A percentile compares a stretch with the other conserved stretches of the same genome.
These are phyloP conservation scores for Zeus faber DNA, from an alignment of 2,113 vertebrate species.

Conservation along the genomic window DNA sequence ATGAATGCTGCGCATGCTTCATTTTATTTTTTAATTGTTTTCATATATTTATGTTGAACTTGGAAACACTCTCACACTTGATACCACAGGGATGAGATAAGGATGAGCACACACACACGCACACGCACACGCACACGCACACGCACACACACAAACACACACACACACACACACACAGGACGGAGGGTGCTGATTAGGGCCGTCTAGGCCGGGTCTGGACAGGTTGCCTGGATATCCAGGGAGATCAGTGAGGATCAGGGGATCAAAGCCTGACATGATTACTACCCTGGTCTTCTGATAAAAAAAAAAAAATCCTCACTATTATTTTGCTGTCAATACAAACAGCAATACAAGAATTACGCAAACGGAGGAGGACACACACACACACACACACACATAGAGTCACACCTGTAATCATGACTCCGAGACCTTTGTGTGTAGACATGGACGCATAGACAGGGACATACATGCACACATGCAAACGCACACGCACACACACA, in stretches of 20 bases:
- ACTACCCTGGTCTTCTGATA: slow-evolving; percentile 69
- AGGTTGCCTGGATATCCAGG: slow-evolving; percentile 71
- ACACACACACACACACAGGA: slow-evolving; percentile 17
- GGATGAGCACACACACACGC: not conserved
- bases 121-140: not conserved
- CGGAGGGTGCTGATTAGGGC: slow-evolving; percentile 57
- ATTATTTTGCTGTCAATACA: slow-evolving; percentile 73
- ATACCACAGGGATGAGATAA: not conserved
- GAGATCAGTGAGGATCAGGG: slow-evolving; percentile 63
- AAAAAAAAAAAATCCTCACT: slow-evolving; percentile 59
- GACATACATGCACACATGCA: slow-evolving; percentile 13
- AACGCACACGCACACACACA: slow-evolving; percentile 8
- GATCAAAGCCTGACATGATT: slow-evolving; percentile 78
- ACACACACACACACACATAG: slow-evolving; percentile 16
- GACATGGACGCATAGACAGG: not conserved
- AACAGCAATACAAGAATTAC: slow-evolving; percentile 27
- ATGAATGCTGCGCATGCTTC: too few relatives aligned
- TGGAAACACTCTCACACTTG: slow-evolving; percentile 1
- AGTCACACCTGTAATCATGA: too few relatives aligned
- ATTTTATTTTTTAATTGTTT: too few relatives aligned
- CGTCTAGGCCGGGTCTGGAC: slow-evolving; percentile 52
- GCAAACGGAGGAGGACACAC: slow-evolving; percentile 1
- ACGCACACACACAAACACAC: not conserved
- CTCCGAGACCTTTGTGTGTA: too few relatives aligned
- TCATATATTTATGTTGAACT: too few relatives aligned